These are phyloP conservation scores for Cryptocephalus moraei DNA, from an alignment of 2,888 invertebrate species.

Conservation along the genomic window DNA sequence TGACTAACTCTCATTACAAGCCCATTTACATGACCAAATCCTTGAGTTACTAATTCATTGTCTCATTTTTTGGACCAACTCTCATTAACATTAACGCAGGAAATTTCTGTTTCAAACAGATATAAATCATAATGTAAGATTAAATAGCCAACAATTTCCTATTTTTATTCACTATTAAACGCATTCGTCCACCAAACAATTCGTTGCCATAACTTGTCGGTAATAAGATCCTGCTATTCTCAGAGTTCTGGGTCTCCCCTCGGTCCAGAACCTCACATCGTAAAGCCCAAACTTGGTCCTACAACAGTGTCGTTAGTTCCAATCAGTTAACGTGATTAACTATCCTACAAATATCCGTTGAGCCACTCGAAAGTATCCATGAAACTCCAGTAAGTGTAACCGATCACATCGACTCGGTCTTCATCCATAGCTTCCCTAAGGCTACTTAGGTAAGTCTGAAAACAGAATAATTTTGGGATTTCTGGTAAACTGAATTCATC, in stretches of 20 bases:
- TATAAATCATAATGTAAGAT: too few species aligned
- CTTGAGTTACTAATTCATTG: too few species aligned
- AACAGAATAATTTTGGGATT: background rate
- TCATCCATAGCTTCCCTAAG: constrained; percentile 14
- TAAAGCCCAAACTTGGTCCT: constrained; percentile 7
- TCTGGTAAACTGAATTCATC: too few species aligned
- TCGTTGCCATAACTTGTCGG: constrained; percentile 4
- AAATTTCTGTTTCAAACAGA: too few species aligned
- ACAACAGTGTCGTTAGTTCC: background rate
- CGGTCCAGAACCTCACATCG: background rate
- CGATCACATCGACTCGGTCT: constrained; percentile 17
- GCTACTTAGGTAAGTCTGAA: constrained; percentile 14
- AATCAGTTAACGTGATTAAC: background rate
- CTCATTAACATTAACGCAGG: too few species aligned
- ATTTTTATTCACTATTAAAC: background rate
- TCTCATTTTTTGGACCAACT: too few species aligned
- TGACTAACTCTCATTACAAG: too few species aligned
- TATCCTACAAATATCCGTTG: constrained; percentile 15
- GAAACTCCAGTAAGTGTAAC: constrained; percentile 21
- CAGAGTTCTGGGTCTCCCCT: background rate
- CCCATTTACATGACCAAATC: too few species aligned
- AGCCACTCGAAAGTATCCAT: constrained; percentile 23
- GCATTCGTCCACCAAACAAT: constrained; percentile 7
- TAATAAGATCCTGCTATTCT: background rate
- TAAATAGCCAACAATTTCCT: too few species aligned